These are phyloP conservation scores for Camponotus pennsylvanicus DNA, from an alignment of 1,140 invertebrate genomes.

Conservation along the genomic window DNA sequence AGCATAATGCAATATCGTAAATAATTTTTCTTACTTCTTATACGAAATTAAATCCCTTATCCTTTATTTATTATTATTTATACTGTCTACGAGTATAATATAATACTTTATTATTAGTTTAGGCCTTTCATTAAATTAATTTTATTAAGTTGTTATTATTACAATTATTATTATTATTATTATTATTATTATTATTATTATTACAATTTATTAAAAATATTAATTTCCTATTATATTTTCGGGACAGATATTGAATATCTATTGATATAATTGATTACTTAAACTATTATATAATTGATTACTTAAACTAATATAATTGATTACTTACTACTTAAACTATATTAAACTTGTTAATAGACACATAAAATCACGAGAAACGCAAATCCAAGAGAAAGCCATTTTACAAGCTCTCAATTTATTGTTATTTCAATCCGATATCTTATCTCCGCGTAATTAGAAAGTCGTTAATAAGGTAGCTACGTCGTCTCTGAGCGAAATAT, in stretches of 20 bases:
- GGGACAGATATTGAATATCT: neutral
- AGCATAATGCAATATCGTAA: neutral
- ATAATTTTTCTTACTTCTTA: neutral
- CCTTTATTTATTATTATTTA: neutral
- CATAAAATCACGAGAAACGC: neutral
- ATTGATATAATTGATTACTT: neutral
- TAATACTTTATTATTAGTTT: neutral
- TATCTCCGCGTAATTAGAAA: constrained; percentile 3
- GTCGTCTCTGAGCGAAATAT: neutral
- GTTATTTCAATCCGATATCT: neutral
- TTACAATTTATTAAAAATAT: neutral
- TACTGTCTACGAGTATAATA: too few relatives aligned
- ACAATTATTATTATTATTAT: neutral
- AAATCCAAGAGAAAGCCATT: neutral
- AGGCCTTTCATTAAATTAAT: neutral
- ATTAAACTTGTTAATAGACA: neutral
- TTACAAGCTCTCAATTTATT: neutral
- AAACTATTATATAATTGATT: neutral
- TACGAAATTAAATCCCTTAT: neutral
- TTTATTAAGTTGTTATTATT: neutral
- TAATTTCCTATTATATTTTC: neutral
- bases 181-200: neutral
- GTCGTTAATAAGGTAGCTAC: neutral
- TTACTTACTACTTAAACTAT: too few relatives aligned
- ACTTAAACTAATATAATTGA: too few relatives aligned